phyloP scores from a whole-genome alignment of 92 coral and sea anemone species.

The Nematostella vectensis region DNA sequence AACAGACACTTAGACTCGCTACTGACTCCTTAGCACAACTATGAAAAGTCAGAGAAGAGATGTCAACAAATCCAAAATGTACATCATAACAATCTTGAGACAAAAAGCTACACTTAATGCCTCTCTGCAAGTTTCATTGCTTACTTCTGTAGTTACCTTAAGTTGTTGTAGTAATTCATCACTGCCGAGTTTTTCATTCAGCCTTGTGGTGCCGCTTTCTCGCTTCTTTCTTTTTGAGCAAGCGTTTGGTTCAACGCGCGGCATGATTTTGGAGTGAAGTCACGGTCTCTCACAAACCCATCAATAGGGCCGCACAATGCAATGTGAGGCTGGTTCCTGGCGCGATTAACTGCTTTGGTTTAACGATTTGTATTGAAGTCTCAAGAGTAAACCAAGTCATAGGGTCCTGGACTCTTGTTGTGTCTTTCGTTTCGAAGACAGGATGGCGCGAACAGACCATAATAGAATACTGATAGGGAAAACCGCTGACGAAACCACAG shows the following conservation, averaged over 20 bases:
- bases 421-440: conserved; percentile 22
- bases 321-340: too few relatives aligned
- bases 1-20: too few relatives aligned
- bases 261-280: conserved; percentile 45
- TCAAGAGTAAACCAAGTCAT: too few relatives aligned
- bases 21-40: too few relatives aligned
- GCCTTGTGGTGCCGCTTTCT: conserved; percentile 47
- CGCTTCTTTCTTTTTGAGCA: conserved; percentile 52
- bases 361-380: too few relatives aligned
- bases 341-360: too few relatives aligned
- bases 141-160: too few relatives aligned
- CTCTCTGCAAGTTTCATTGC: too few relatives aligned
- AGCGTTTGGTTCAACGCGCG: conserved; percentile 39
- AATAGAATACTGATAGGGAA: conserved; percentile 14
- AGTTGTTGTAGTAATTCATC: conserved; percentile 73
- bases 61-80: too few relatives aligned
- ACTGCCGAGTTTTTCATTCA: conserved; percentile 61
- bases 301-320: not conserved
- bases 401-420: conserved; percentile 4
- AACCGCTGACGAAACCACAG: conserved; percentile 4
- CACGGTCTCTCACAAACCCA: conserved; percentile 41
- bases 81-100: too few relatives aligned
- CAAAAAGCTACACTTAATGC: too few relatives aligned
- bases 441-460: conserved; percentile 87
- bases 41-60: too few relatives aligned